A percentile compares a stretch with the other conserved stretches of the same genome.
Conservation (phyloP, 2,113 vertebrate species). For the Bos javanicus region DNA sequence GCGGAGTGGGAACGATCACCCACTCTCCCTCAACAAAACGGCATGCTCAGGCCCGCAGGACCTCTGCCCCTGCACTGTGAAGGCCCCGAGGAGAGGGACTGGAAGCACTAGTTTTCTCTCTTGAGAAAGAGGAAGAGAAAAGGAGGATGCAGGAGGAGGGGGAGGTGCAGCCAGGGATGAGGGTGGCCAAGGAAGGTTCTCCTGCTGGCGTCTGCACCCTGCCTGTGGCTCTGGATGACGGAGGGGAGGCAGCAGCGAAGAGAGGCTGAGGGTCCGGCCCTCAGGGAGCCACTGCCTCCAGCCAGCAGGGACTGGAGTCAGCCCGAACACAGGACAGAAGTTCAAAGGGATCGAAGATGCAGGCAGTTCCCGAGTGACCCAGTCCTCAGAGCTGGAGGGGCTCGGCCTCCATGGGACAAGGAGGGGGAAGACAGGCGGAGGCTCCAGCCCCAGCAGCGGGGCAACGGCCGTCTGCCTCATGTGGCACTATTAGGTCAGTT, state of each 20-base stretch:
- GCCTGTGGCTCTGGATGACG: background rate
- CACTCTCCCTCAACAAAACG: background rate
- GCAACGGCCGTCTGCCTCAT: background rate
- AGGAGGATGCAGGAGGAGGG: background rate
- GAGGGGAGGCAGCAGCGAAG: constrained; percentile 34
- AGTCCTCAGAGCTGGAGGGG: background rate
- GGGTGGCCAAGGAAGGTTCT: background rate
- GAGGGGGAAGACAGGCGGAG: constrained; percentile 5
- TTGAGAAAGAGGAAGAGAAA: background rate
- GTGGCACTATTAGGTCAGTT: constrained; percentile 81
- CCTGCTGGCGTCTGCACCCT: background rate
- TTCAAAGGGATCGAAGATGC: constrained; percentile 33
- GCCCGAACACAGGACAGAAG: constrained; percentile 25
- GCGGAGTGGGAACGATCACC: background rate
- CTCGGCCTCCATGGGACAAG: background rate
- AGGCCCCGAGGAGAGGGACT: background rate
- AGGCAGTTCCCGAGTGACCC: constrained; percentile 11
- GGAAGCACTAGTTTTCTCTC: constrained; percentile 45
- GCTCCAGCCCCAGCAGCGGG: background rate
- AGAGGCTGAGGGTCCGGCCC: constrained; percentile 3
- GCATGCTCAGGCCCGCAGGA: constrained; percentile 44
- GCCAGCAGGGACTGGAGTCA: background rate
- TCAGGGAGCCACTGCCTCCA: constrained; percentile 15
- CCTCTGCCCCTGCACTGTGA: background rate
- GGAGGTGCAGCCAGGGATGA: background rate